These are phyloP conservation scores for Sphaerophoria rueppellii DNA, from an alignment of 2,888 invertebrate species.

Conservation along the genomic window DNA sequence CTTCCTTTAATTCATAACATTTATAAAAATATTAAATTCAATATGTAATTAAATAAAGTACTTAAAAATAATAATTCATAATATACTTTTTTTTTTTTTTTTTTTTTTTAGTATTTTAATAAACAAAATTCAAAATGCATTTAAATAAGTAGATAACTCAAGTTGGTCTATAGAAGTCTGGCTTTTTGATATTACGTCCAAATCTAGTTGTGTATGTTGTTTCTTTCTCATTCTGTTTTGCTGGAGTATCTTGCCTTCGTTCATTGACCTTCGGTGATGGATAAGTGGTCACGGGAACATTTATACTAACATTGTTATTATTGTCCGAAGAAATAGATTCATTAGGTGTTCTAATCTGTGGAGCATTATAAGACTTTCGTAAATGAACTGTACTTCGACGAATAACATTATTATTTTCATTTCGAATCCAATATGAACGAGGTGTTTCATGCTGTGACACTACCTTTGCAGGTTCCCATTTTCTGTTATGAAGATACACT, in stretches of 20 bases:
- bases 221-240: background rate
- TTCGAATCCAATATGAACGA: slow-evolving; percentile 37
- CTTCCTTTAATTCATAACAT: too few relatives aligned
- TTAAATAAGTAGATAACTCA: too few relatives aligned
- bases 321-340: background rate
- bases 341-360: slow-evolving; percentile 22
- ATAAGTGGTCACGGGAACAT: background rate
- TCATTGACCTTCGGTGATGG: slow-evolving; percentile 5
- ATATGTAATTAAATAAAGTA: too few relatives aligned
- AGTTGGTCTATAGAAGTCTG: slow-evolving; percentile 15
- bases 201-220: slow-evolving; percentile 18
- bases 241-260: background rate
- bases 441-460: slow-evolving; percentile 23
- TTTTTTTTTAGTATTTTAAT: too few relatives aligned
- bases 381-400: slow-evolving; percentile 43
- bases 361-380: slow-evolving; percentile 22
- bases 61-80: too few relatives aligned
- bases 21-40: too few relatives aligned
- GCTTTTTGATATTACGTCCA: slow-evolving; percentile 12
- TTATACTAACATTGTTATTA: background rate
- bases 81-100: too few relatives aligned
- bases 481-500: slow-evolving; percentile 35
- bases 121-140: too few relatives aligned
- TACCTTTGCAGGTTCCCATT: slow-evolving; percentile 37
- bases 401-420: slow-evolving; percentile 43